A percentile compares a stretch with the other conserved stretches of the same genome.
Conservation (phyloP, 2,888 invertebrate genomes). For the Ceraclea dissimilis region DNA sequence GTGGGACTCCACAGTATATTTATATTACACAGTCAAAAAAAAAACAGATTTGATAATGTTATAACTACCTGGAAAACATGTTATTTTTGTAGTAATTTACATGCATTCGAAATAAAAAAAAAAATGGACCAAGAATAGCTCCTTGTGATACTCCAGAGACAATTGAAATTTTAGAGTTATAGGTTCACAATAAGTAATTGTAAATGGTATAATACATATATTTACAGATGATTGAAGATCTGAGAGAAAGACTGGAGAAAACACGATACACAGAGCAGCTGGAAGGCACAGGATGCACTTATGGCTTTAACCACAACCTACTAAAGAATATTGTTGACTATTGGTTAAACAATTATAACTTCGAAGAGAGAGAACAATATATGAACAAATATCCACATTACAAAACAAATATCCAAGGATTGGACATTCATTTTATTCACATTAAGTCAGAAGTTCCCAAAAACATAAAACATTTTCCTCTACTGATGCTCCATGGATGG, state of each 20-base stretch:
- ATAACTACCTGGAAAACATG: too few relatives aligned
- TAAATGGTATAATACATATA: too few relatives aligned
- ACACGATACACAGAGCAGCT: slow-evolving; percentile 49
- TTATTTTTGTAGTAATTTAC: too few relatives aligned
- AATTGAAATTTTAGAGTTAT: too few relatives aligned
- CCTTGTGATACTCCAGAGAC: too few relatives aligned
- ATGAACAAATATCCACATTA: slow-evolving; percentile 71
- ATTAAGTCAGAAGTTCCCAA: slow-evolving; percentile 47
- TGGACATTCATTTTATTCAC: slow-evolving; percentile 71
- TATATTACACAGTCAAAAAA: too few relatives aligned
- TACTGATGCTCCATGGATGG: slow-evolving; percentile 81
- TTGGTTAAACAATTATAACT: slow-evolving; percentile 71
- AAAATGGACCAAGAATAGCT: too few relatives aligned
- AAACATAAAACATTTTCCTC: slow-evolving; percentile 54
- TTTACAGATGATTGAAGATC: slow-evolving; percentile 20
- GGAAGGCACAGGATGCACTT: slow-evolving; percentile 64
- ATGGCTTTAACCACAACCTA: slow-evolving; percentile 71
- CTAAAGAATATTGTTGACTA: slow-evolving; percentile 61
- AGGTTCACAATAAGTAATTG: too few relatives aligned
- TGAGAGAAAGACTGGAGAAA: slow-evolving; percentile 9
- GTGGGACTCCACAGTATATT: too few relatives aligned
- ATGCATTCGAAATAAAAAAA: too few relatives aligned
- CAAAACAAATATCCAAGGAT: slow-evolving; percentile 63
- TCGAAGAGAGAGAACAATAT: slow-evolving; percentile 53
- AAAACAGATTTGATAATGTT: too few relatives aligned